Base-by-base conservation (phyloP, 2,797 vertebrate genomes). In the Dallia pectoralis region DNA sequence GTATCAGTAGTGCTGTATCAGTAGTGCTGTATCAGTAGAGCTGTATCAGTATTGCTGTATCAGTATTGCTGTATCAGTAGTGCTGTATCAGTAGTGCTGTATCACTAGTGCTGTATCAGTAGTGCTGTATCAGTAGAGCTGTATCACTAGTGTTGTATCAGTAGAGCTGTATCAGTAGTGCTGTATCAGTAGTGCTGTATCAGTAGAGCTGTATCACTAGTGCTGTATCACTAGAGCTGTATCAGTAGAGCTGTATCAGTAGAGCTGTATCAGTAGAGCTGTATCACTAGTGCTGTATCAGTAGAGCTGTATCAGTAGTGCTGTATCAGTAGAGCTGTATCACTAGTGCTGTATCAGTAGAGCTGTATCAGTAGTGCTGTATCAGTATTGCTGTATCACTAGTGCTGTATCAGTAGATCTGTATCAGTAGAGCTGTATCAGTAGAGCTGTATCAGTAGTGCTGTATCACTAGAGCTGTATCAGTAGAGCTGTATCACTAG, bases 101-200 rank as follows among this genome's bases (percentile, higher is more conserved):
- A 25, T 29, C 30, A 19, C 32, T 33, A 30, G 48, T 63, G 40
- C 29, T 3, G n/a, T n/a, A n/a, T n/a, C n/a, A n/a, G n/a, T n/a
- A n/a, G 12, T 30, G 51, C 72, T 81, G 71, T 72, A 71, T 48
- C 64, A 56, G 4, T 62, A 79, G 61, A 70, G 76, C 75, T 19
- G 44, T 29, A 25, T 29, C 30, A 19, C 32, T 33, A 30, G 48
- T 63, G 12, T 30, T n/a, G n/a, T n/a, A n/a, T n/a, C n/a, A n/a
- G n/a, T n/a, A n/a, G n/a, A n/a, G 51, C 72, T 81, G 71, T 72
- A 71, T 48, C 64, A 56, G 4, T 62, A 79, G 61, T 69, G 76
- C 75, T 19, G 44, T 29, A 25, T 29, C 30, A 19, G 25, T 33
- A 30, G 48, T 63, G 40, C 29, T 3, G 12, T 30, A n/a, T n/a